A percentile compares a stretch with the other conserved stretches of the same genome.
phyloP scores from a whole-genome alignment of 1,140 invertebrate genomes.

The Macrotrachela quadricornifera region DNA sequence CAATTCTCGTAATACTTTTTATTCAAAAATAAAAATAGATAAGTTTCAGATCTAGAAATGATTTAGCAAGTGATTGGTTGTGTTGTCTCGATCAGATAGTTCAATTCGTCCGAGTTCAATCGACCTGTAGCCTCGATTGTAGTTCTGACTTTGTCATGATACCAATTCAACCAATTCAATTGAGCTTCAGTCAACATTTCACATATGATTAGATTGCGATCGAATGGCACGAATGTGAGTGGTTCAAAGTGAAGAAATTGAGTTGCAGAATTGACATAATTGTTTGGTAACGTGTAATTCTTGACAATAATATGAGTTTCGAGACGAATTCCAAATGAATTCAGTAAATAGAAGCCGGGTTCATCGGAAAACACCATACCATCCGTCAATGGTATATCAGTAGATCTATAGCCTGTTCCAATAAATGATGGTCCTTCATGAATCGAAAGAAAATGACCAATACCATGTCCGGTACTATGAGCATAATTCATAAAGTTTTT shows the following conservation, averaged over 20 bases:
- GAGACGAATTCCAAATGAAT: not conserved
- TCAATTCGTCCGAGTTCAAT: too few species aligned
- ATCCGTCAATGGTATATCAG: not conserved
- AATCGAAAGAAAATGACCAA: conserved; percentile 81
- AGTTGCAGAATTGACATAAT: too few species aligned
- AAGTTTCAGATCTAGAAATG: too few species aligned
- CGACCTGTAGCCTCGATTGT: too few species aligned
- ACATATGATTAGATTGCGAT: conserved; percentile 59
- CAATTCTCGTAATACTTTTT: too few species aligned
- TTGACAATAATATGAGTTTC: not conserved
- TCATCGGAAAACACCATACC: not conserved
- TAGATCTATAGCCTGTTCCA: not conserved
- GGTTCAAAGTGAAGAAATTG: conserved; percentile 56
- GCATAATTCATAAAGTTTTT: conserved; percentile 72
- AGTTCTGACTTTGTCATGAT: too few species aligned
- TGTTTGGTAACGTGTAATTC: too few species aligned
- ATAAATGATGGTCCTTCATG: conserved; percentile 49
- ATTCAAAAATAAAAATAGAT: too few species aligned
- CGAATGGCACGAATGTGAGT: conserved; percentile 76
- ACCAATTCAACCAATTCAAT: conserved; percentile 27
- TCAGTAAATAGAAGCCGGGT: not conserved
- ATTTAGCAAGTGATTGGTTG: too few species aligned
- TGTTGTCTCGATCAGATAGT: too few species aligned
- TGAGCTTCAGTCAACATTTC: conserved; percentile 53
- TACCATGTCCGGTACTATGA: conserved; percentile 89